Evolutionary conservation across 2,888 invertebrate genomes (phyloP), one percentile per base, ranked within the genome.

Genomic region (Tetheella fluctuosa): DNA sequence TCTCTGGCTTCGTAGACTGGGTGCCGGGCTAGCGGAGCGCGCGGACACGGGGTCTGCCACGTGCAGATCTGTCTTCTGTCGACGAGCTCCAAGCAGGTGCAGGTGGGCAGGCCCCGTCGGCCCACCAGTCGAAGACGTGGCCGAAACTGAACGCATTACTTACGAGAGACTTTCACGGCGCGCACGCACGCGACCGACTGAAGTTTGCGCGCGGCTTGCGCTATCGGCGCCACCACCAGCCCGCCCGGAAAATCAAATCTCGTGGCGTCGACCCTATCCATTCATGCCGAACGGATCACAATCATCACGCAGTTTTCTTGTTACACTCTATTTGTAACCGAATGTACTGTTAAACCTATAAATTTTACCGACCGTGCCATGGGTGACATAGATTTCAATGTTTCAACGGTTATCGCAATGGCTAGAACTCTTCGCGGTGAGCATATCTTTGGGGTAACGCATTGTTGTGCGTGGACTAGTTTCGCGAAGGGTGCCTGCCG

Each of bases 1-100:
- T 61, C 92, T 83, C 71, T 93, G 93, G 75, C 91, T 91, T 63
- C 93, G 89, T 74, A 95, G 95, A 78, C 94, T 94, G 69, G 94
- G 93, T 13, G 92, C 90, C 12, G 92, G 93, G 73, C 91, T 91
- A 67, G 81, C 80, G 37, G 91, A 89, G 62, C 91, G 86, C 20
- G 78, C 83, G 62, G 84, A 74, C 15, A 84, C 73, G 56, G 92
- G 88, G 63, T 90, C 93, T 1, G 90, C 89, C 62, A 93, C 92
- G 71, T 91, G 93, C 17, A 92, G 86, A 83, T 93, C 93, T 17
- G 93, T 93, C 82, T 94, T 91, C 89, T 95, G 84, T 88, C 96
- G 66, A 73, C 95, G 69, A 87, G 95, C 83, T 90, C 96, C 79
- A 73, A 91, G 78, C 54, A 74, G 71, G 62, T 72, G 74, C 65